Evolutionary conservation across 2,888 invertebrate genomes (phyloP).

Genomic region (Coremacera marginata): DNA sequence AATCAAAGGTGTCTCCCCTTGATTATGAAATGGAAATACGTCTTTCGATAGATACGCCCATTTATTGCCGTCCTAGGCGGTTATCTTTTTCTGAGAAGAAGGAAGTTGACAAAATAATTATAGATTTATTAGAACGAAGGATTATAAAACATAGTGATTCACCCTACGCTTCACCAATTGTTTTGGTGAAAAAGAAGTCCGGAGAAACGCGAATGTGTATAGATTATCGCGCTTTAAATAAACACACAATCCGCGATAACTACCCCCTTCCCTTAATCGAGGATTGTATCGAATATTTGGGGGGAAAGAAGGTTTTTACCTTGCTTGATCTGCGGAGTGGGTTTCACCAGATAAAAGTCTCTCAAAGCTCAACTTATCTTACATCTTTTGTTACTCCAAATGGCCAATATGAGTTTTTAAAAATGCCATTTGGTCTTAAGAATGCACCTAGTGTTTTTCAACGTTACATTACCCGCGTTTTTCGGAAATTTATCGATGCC

Average conservation of each 20-base stretch:
- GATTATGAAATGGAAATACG: slow-evolving; percentile 30
- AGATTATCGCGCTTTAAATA: slow-evolving; percentile 6
- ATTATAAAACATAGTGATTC: slow-evolving; percentile 45
- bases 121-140: slow-evolving; percentile 37
- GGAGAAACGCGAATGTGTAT: slow-evolving; percentile 33
- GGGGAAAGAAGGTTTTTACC: slow-evolving; percentile 11
- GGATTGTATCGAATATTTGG: slow-evolving; percentile 15
- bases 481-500: too few species aligned
- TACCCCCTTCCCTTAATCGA: slow-evolving; percentile 29
- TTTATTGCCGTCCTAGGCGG: slow-evolving; percentile 20
- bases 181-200: slow-evolving; percentile 37
- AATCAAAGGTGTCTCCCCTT: neutral
- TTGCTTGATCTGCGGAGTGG: slow-evolving; percentile 17
- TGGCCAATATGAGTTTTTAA: too few species aligned
- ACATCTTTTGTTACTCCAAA: too few species aligned
- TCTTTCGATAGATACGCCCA: neutral
- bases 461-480: neutral
- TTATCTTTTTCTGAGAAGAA: slow-evolving; percentile 38
- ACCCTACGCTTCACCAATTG: slow-evolving; percentile 42
- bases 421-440: slow-evolving; percentile 23
- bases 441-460: slow-evolving; percentile 34
- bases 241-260: slow-evolving; percentile 14
- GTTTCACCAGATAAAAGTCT: too few species aligned
- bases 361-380: too few species aligned
- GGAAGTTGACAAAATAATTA: slow-evolving; percentile 40